Evolutionary conservation across 30 jellyfish, hydroid and myxozoan species (phyloP).

Genomic region (Clytia hemisphaerica): DNA sequence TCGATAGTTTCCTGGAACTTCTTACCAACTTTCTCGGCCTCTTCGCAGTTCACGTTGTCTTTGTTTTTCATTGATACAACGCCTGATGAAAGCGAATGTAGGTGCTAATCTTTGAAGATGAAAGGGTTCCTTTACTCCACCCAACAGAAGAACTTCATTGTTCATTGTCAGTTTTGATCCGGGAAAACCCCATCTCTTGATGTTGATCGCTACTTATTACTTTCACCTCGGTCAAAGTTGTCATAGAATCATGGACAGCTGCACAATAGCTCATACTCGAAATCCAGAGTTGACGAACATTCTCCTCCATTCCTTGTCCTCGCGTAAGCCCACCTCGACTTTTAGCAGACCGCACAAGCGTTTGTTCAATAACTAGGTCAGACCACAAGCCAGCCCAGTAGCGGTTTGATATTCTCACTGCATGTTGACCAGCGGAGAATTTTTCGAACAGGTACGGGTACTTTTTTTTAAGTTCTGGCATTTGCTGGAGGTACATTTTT

Average conservation of each 20-base stretch:
- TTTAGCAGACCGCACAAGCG: slow-evolving; percentile 25
- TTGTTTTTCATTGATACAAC: too few species aligned
- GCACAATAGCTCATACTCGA: slow-evolving; percentile 20
- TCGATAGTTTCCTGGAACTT: too few species aligned
- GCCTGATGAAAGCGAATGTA: too few species aligned
- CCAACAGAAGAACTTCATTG: slow-evolving; percentile 27
- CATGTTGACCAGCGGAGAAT: too few species aligned
- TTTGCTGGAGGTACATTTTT: slow-evolving; percentile 26
- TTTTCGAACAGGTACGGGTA: slow-evolving; percentile 9
- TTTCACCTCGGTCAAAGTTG: slow-evolving; percentile 21
- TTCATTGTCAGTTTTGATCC: slow-evolving; percentile 24
- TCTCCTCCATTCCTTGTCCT: slow-evolving; percentile 42
- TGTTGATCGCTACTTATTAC: slow-evolving; percentile 36
- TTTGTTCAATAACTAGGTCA: slow-evolving; percentile 46
- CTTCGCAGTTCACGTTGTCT: slow-evolving; percentile 48
- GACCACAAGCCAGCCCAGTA: too few species aligned
- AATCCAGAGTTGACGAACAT: slow-evolving; percentile 28
- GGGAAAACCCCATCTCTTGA: slow-evolving; percentile 32
- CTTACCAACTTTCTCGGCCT: too few species aligned
- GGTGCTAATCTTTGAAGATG: slow-evolving; percentile 2
- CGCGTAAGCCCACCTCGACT: slow-evolving; percentile 47
- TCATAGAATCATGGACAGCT: slow-evolving; percentile 46
- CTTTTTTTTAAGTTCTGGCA: neutral
- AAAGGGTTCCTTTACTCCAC: too few species aligned
- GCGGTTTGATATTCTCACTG: too few species aligned